Percentiles rank a stretch among this genome's conserved stretches.
Conservation (phyloP, 2,797 vertebrate genomes). For the Microhierax caerulescens region DNA sequence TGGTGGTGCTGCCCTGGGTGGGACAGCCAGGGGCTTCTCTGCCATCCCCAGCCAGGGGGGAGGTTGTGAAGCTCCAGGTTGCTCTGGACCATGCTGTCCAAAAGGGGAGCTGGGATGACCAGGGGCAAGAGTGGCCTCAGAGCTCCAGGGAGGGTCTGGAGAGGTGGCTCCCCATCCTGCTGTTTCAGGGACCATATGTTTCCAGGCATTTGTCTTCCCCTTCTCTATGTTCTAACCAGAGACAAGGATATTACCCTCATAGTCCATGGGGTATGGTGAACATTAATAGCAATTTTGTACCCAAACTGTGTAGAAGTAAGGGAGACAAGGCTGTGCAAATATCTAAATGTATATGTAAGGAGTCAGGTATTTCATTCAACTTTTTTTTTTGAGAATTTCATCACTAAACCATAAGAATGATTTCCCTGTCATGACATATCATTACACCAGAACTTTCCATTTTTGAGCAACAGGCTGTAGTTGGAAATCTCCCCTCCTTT, state of each 20-base stretch:
- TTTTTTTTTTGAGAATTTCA: neutral
- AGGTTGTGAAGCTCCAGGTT: neutral
- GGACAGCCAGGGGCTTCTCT: neutral
- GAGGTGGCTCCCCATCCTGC: neutral
- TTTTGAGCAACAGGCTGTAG: neutral
- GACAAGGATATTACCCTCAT: neutral
- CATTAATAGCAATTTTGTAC: neutral
- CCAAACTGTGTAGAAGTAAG: neutral
- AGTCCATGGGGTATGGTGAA: neutral
- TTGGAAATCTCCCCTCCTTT: neutral
- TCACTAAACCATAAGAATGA: neutral
- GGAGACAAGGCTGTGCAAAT: neutral
- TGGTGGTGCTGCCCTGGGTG: neutral
- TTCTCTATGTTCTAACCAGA: neutral
- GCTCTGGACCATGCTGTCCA: neutral
- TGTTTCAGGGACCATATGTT: neutral
- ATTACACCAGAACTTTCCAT: neutral
- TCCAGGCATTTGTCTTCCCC: neutral
- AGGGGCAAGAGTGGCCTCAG: fast-evolving
- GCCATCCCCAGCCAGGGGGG: fast-evolving
- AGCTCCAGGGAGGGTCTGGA: neutral
- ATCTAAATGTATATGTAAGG: neutral
- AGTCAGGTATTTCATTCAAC: neutral
- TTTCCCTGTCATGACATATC: neutral
- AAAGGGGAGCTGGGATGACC: neutral